A percentile compares a stretch with the other conserved stretches of the same genome.
Conservation (phyloP, 2,888 invertebrate species). For the Nycteola revayana region DNA sequence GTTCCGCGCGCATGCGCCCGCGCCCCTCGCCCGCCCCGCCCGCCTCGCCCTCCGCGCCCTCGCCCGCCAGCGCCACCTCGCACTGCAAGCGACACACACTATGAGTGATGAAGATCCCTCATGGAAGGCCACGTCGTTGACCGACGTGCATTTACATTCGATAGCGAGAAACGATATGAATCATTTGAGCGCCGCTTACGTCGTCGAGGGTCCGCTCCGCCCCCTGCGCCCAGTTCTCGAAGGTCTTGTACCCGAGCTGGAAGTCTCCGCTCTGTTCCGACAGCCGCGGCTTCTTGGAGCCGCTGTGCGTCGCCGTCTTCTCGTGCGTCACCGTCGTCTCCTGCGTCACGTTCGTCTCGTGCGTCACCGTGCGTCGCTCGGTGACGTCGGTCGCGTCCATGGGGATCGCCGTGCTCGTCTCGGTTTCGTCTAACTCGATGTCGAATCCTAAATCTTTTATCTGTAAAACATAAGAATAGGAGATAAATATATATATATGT, state of each 20-base stretch:
- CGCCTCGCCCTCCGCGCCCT: no score
- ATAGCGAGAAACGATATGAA: no score
- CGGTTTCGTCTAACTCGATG: conserved; percentile 50
- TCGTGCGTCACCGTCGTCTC: not conserved
- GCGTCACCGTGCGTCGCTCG: conserved; percentile 30
- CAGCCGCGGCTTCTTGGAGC: conserved; percentile 61
- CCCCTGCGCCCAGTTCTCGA: conserved; percentile 62
- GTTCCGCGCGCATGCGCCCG: conserved; percentile 1
- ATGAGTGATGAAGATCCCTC: no score
- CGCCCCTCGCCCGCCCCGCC: not conserved
- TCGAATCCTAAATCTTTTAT: conserved; percentile 84
- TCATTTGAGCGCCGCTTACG: no score
- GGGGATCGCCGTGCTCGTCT: conserved; percentile 45
- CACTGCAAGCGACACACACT: no score
- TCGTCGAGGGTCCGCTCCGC: conserved; percentile 57
- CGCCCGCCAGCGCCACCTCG: no score
- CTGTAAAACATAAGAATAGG: conserved; percentile 44
- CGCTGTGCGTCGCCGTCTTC: conserved; percentile 11
- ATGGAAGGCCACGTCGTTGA: no score
- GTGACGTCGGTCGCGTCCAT: conserved; percentile 48
- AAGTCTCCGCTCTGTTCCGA: conserved; percentile 58
- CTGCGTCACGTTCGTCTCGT: conserved; percentile 4
- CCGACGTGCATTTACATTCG: no score
- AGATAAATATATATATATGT: no score
- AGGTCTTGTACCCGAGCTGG: conserved; percentile 73